Percentiles rank a stretch among this genome's conserved stretches.
Evolutionary conservation across 2,797 vertebrate species (phyloP).

Genomic region (Notolabrus celidotus): DNA sequence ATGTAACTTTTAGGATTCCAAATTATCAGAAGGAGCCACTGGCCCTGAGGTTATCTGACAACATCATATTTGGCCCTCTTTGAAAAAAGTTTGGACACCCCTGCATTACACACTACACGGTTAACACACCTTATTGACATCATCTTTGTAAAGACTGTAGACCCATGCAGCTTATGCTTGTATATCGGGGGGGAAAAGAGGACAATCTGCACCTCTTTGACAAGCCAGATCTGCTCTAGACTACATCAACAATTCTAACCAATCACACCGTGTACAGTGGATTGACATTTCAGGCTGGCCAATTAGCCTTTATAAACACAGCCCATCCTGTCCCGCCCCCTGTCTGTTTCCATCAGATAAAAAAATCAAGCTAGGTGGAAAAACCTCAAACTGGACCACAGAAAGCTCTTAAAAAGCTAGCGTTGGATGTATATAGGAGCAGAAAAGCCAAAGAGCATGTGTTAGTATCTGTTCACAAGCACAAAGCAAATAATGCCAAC

Average conservation of each 20-base stretch:
- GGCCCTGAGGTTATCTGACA: too few relatives aligned
- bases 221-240: neutral
- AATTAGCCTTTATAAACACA: constrained; percentile 62
- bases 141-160: neutral
- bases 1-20: too few relatives aligned
- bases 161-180: too few relatives aligned
- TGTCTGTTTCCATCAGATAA: constrained; percentile 42
- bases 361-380: neutral
- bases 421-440: neutral
- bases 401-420: accelerated
- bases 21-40: too few relatives aligned
- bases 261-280: constrained; percentile 39
- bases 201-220: constrained; percentile 13
- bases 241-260: constrained; percentile 16
- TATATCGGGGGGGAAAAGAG: constrained; percentile 32
- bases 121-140: too few relatives aligned
- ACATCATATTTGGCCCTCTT: too few relatives aligned
- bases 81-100: too few relatives aligned
- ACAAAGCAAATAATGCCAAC: neutral
- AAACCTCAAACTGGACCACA: neutral
- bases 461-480: neutral
- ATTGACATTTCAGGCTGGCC: constrained; percentile 35
- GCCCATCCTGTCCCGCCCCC: constrained; percentile 59
- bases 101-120: too few relatives aligned
- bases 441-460: too few relatives aligned